phyloP scores from a whole-genome alignment of 2,797 vertebrate species.

The Perodicticus potto region DNA sequence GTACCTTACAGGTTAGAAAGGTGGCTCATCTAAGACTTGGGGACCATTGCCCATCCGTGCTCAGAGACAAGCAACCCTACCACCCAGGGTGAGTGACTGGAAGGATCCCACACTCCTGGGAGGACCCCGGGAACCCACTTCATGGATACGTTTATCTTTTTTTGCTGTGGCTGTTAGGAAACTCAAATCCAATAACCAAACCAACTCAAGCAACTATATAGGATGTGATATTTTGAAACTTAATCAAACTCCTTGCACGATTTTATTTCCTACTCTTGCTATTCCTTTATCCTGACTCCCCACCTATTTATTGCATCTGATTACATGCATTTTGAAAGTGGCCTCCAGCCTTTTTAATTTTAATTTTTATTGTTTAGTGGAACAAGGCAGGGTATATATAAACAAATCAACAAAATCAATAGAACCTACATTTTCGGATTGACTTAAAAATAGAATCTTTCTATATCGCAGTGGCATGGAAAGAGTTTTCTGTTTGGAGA shows the following conservation, averaged over 20 bases:
- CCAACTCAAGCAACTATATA: no score
- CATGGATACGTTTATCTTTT: background rate
- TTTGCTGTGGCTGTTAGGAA: conserved; percentile 54
- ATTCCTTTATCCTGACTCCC: background rate
- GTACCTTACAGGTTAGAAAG: background rate
- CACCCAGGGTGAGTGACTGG: background rate
- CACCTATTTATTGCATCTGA: background rate
- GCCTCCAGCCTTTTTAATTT: background rate
- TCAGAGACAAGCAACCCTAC: background rate
- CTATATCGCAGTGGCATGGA: background rate
- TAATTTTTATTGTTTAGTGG: no score
- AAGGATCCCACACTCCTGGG: no score
- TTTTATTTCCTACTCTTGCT: background rate
- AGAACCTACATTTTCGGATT: background rate
- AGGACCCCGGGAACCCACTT: background rate
- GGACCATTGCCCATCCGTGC: background rate
- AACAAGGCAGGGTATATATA: background rate
- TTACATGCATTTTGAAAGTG: conserved; percentile 34
- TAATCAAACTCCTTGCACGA: background rate
- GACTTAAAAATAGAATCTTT: conserved; percentile 23
- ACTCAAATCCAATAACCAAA: background rate
- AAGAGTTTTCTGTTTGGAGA: background rate
- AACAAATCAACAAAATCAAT: conserved; percentile 50
- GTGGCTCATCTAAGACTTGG: background rate
- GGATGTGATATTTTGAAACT: background rate